Evolutionary conservation across 1,140 invertebrate species (phyloP), one percentile per base, ranked within the genome.

Genomic region (Whitmania pigra): DNA sequence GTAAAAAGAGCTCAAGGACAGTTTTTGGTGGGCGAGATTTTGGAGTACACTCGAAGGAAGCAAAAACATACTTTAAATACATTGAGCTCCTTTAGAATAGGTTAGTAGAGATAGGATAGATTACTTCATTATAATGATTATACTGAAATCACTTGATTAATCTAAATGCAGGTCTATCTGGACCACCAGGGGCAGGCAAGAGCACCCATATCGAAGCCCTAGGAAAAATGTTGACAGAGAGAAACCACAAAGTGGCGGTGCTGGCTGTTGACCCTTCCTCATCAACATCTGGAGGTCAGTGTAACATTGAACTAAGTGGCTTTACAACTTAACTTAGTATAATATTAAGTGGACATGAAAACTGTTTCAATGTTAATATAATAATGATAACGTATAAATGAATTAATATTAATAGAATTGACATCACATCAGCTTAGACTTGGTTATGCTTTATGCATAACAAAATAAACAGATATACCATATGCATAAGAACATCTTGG

Each of bases 181-280:
- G 87, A n/a, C 84, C 86, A 57, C 87, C 87, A 29, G 87, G 87
- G 40, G 85, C 86, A 69, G 87, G 87, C 36, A 88, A 88, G 79
- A 87, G 85, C 66, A 87, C 87, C 9, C 87, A 87, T 76, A 87
- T 88, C 72, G 87, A 88, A 80, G 77, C 77, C 9, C 82, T 88
- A 76, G 87, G 87, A 6, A 85, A 84, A 77, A 82, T 81, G 73
- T 75, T 87, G 20, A 86, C 85, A 4, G 75, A 73, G 6, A 75
- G 79, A 72, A 83, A 82, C 22, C 82, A 86, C 69, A 85, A 83
- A 79, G 83, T 87, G 4, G 87, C 86, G 43, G 86, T 87, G 0
- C 76, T 88, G 18, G 86, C 87, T 43, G 85, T 87, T 54, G 87
- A 87, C 79, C 87, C 87, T 9, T 87, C 87, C 7, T 87, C 86